Conservation (phyloP, 2,113 vertebrate genomes). For the Clarias magur region DNA sequence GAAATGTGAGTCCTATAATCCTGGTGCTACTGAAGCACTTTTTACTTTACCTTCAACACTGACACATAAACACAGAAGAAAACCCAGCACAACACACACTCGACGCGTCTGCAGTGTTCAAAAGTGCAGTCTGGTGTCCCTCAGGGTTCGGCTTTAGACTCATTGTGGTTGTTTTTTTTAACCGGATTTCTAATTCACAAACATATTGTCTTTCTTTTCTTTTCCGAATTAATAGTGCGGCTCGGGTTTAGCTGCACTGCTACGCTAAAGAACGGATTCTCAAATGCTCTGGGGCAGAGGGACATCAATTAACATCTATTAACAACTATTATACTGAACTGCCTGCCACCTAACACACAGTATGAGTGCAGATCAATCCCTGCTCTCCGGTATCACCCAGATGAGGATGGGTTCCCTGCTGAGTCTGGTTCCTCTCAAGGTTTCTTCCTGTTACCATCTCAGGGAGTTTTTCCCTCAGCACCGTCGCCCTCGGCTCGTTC, state of each 20-base stretch:
- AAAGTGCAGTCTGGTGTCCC: background rate
- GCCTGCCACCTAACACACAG: too few relatives aligned
- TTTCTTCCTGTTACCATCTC: too few relatives aligned
- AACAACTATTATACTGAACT: too few relatives aligned
- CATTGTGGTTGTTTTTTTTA: background rate
- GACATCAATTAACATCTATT: background rate
- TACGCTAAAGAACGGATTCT: background rate
- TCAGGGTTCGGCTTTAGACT: background rate
- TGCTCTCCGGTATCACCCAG: too few relatives aligned
- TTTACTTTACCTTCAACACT: background rate
- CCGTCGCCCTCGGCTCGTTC: too few relatives aligned
- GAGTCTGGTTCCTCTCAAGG: too few relatives aligned
- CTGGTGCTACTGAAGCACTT: background rate
- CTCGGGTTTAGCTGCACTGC: background rate
- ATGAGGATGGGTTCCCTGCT: too few relatives aligned
- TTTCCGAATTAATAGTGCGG: background rate
- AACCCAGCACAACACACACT: background rate
- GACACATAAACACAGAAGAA: background rate
- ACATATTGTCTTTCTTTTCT: background rate
- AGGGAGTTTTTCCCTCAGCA: too few relatives aligned
- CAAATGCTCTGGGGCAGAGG: background rate
- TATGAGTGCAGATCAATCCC: too few relatives aligned
- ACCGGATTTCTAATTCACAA: background rate
- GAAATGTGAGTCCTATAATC: background rate
- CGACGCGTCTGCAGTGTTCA: background rate